These are phyloP conservation scores for Acanthurus lineatus DNA, from an alignment of 2,797 vertebrate species.

Conservation along the genomic window DNA sequence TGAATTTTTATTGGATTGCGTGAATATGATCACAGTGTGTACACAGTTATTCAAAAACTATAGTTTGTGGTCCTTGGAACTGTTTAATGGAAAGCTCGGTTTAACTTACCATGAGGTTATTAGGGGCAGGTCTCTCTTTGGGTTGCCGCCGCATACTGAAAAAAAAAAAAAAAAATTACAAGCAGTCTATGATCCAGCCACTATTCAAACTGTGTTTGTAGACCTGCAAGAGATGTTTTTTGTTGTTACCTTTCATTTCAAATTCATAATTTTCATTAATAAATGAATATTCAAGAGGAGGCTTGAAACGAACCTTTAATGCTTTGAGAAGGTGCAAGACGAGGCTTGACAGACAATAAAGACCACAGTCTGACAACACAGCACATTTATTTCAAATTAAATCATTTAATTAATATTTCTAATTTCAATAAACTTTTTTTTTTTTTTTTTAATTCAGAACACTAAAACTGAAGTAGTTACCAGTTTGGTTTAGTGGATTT, in stretches of 20 bases:
- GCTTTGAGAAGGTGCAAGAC: constrained; percentile 19
- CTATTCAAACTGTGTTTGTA: constrained; percentile 37
- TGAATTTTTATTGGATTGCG: constrained; percentile 53
- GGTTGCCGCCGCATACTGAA: constrained; percentile 95
- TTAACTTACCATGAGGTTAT: constrained; percentile 96
- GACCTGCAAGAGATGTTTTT: constrained; percentile 23
- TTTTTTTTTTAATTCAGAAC: not conserved
- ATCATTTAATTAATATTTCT: constrained; percentile 35
- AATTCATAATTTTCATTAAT: constrained; percentile 22
- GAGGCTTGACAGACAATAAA: constrained; percentile 4
- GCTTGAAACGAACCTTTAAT: constrained; percentile 30
- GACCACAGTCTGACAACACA: not conserved
- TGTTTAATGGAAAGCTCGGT: constrained; percentile 52
- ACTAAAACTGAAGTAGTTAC: not conserved
- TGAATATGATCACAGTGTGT: constrained; percentile 55
- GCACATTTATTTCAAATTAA: constrained; percentile 24
- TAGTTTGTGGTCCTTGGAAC: constrained; percentile 54
- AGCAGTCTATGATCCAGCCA: constrained; percentile 23
- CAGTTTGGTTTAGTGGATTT: constrained; percentile 5
- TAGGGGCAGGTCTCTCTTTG: constrained; percentile 96
- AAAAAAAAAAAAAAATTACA: constrained; percentile 36
- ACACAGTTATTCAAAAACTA: constrained; percentile 55
- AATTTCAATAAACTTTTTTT: constrained; percentile 9
- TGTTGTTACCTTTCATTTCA: constrained; percentile 43
- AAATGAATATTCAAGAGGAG: constrained; percentile 30